Evolutionary conservation across 2,797 vertebrate genomes (phyloP), one percentile per base, ranked within the genome.

Genomic region (Melanotaenia trifasciata): DNA sequence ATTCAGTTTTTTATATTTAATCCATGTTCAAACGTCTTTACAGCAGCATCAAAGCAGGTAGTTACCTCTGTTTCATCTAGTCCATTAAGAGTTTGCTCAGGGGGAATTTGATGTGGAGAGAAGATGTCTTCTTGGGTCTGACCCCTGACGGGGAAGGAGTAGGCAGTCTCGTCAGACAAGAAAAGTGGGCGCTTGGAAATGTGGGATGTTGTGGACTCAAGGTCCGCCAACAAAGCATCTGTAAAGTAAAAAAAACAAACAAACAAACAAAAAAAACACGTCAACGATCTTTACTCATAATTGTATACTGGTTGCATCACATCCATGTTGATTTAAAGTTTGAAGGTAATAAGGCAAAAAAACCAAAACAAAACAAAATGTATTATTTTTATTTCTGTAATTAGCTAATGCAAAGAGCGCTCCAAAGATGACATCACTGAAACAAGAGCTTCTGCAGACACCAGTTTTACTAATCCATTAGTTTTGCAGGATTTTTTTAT

Each of bases 161-260:
- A 98, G 14, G 96, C 94, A 0, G 94, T 94, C 67, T 99, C 97
- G 50, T 97, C 97, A 0, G 95, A 86, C 60, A 98, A 89, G 85
- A 98, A 98, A 53, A 97, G 95, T 0, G 98, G 96, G 5, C 94
- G 87, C 77, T 98, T 98, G 84, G 98, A 96, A 90, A 99, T 98
- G 83, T 98, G 96, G 0, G 96, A 97, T 56, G 98, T 98, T 82
- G 98, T 98, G 58, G 97, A 98, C 94, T 99, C 98, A 77, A 99
- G 94, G 93, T 99, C 98, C 40, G 97, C 97, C 88, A 99, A 90
- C 81, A 99, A 93, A 36, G 98, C 97, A 71, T 99, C 98, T 99
- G 36, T 0, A 4, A 38, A 76, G 12, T 14, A 70, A 20, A 84
- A 84, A 67, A 26, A 30, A 30, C n/a, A n/a, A 30, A 30, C 30